These are phyloP conservation scores for Bradypodion ventrale DNA, from an alignment of 2,797 vertebrate genomes.

Conservation along the genomic window DNA sequence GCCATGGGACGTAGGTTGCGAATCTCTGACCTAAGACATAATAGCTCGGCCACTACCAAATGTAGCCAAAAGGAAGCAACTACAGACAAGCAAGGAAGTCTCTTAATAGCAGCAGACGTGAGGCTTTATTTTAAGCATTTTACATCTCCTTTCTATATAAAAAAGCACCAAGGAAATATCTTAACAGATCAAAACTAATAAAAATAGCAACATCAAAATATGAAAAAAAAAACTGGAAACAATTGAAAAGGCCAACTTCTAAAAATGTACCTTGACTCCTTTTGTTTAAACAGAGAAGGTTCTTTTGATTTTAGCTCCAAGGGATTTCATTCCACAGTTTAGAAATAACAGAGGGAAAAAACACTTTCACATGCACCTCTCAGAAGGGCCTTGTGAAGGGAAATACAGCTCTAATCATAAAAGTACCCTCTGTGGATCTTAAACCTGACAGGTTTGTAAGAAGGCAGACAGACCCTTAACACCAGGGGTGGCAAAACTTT, in stretches of 20 bases:
- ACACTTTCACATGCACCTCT: too few species aligned
- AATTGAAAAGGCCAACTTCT: background rate
- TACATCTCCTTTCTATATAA: background rate
- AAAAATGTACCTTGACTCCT: background rate
- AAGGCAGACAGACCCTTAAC: background rate
- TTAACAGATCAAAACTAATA: background rate
- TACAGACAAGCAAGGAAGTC: background rate
- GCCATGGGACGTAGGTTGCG: too few species aligned
- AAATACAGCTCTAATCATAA: too few species aligned
- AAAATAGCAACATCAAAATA: background rate
- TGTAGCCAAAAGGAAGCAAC: background rate
- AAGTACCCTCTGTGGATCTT: background rate
- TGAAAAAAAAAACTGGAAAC: background rate
- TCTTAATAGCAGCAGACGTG: background rate
- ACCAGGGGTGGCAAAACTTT: too few species aligned
- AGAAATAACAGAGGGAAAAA: too few species aligned
- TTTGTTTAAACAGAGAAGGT: background rate
- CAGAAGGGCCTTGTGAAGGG: background rate
- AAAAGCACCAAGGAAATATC: background rate
- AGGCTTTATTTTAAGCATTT: background rate
- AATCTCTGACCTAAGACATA: too few species aligned
- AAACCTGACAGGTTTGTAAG: background rate
- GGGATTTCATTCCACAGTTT: too few species aligned
- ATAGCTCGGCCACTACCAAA: background rate
- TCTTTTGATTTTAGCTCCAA: too few species aligned